Evolutionary conservation across 2,888 invertebrate species (phyloP), one percentile per base, ranked within the genome.

Genomic region (Macrophya annulata): DNA sequence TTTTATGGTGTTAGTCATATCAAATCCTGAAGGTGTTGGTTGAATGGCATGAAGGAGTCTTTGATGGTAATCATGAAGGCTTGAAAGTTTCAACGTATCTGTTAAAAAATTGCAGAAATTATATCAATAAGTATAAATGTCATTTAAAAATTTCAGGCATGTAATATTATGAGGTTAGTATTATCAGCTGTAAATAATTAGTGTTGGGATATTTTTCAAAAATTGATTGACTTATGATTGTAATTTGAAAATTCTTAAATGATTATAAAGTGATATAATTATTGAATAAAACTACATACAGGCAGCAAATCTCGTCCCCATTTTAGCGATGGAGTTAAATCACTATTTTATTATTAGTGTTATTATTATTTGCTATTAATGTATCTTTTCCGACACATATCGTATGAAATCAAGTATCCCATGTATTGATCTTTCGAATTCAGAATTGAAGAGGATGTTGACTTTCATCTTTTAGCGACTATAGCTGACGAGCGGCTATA

Each of bases 31-130:
- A 65, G 99, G 99, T 89, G 97, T 95, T 86, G 99, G 99, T 93
- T 98, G 96, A 89, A 97, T 96, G 91, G 98, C 98, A 95, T 99
- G 98, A 93, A 98, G 96, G 89, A 99, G 95, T 89, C 99, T 96
- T 92, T 98, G 96, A 94, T 99, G 98, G 94, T 97, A 99, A 94
- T 99, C 99, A 94, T 99, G 98, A 89, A 99, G 96, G 93, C 98
- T 99, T 92, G 99, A 97, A 93, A 99, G 97, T 95, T 99, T 99
- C 90, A 99, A 98, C 92, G 99, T 98, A 95, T 99, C 99, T 99
- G 94, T 87, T 25, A 92, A 59, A 86, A 82, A 87, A 85, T 87
- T 9, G 31, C 8, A 62, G 10, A 72, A 62, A 68, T 68, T 68
- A 85, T 59, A 76, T 48, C 12, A 84, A 81, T 82, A 43, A 59